These are phyloP conservation scores for Macrosiphum euphorbiae DNA, from an alignment of 2,888 invertebrate genomes.

Conservation along the genomic window DNA sequence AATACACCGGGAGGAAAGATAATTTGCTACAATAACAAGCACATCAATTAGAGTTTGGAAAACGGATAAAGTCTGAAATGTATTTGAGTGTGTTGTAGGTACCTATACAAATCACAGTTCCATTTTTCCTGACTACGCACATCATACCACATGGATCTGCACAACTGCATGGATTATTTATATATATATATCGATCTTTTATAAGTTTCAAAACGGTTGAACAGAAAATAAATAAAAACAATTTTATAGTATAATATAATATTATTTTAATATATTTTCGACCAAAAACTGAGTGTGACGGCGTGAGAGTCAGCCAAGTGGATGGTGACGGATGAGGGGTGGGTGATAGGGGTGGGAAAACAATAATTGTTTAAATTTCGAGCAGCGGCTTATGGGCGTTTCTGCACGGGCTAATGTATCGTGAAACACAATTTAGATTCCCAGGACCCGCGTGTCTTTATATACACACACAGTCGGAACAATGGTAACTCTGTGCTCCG, in stretches of 20 bases:
- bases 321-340: neutral
- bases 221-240: neutral
- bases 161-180: neutral
- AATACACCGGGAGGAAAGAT: neutral
- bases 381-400: conserved; percentile 25
- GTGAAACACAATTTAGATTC: conserved; percentile 58
- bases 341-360: neutral
- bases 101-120: neutral
- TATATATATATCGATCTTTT: neutral
- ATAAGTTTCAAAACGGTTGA: neutral
- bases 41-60: neutral
- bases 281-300: neutral
- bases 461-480: conserved; percentile 24
- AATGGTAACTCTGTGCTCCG: conserved; percentile 31
- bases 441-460: neutral
- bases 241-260: neutral
- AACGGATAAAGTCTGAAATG: neutral
- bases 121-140: neutral
- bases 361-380: conserved; percentile 49
- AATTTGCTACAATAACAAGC: neutral
- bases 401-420: conserved; percentile 54
- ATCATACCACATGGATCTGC: neutral
- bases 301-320: neutral
- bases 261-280: neutral
- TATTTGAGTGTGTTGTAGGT: too few relatives aligned